Base-by-base conservation (phyloP, 92 coral and sea anemone species). In the Siderastrea radians region DNA sequence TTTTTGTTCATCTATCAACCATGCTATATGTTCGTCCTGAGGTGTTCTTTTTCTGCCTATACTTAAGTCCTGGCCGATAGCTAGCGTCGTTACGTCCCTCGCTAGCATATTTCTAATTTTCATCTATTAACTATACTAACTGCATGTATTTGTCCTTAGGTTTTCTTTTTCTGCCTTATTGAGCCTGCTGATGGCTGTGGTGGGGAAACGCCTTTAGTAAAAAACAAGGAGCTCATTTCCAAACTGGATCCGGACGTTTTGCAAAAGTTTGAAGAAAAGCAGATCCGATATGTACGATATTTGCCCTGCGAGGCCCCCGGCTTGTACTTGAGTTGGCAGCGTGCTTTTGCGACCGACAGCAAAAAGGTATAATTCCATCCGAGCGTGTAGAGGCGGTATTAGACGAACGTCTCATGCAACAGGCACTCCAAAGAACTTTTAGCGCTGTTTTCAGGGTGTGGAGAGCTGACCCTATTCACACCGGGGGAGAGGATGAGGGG, bases 141-240 rank as follows among this genome's bases (percentile, higher is more conserved):
- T 26, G 38, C 38, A 26, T 26, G 38, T 26, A 26, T 26, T 26
- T 26, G 38, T 47, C 71, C 3, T 53, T 47, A 90, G 90, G 58
- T 90, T 10, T 62, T 86, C 66, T 80, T 90, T 17, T 86, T 63
- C 63, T 90, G 93, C 72, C 58, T 84, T 12, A 53, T 46, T 60
- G 83, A 82, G 60, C 74, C 93, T 72, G 80, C 79, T 43, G 90
- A 86, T 43, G 86, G 74, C 5, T 93, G 96, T 62, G 91, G 96
- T 11, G 96, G 93, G 2, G 91, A 90, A 79, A 90, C 93, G 6
- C 85, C 96, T 2, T 43, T 93, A 2, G 83, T 84, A 19, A 86
- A 80, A 74, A 86, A 86, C 78, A 81, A 88, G 9, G 86, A 93
- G 14, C 63, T 93, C 26, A 55, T 85, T 65, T 74, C 85, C 15